Evolutionary conservation across 2,113 vertebrate species (phyloP).

Genomic region (Oreochromis spilurus): DNA sequence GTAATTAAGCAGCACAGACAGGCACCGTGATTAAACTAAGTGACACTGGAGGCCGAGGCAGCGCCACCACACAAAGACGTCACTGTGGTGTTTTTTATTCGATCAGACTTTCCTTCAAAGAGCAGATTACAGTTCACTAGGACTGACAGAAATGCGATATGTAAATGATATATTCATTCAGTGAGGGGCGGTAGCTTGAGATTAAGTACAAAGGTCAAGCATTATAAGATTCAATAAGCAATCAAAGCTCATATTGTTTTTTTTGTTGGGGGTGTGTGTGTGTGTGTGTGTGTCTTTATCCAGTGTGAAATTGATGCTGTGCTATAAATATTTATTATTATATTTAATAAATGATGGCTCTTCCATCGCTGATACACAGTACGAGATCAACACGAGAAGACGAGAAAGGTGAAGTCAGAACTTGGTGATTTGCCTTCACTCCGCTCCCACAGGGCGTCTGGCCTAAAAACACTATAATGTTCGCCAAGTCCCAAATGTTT

Average conservation of each 20-base stretch:
- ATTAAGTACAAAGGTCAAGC: not conserved
- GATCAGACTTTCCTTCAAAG: not conserved
- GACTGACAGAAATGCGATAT: not conserved
- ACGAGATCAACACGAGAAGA: not conserved
- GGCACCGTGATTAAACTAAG: slow-evolving; percentile 40
- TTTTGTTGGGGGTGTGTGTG: not conserved
- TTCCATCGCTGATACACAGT: not conserved
- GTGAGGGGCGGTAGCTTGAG: not conserved
- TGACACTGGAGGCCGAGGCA: not conserved
- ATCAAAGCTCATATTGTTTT: not conserved
- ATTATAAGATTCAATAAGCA: not conserved
- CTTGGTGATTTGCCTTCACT: not conserved
- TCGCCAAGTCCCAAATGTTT: not conserved
- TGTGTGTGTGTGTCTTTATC: not conserved
- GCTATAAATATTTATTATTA: not conserved
- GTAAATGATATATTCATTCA: not conserved
- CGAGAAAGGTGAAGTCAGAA: not conserved
- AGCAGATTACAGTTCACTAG: not conserved
- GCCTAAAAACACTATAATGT: not conserved
- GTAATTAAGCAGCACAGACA: slow-evolving; percentile 56
- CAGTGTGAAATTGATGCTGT: not conserved
- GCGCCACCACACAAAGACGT: not conserved
- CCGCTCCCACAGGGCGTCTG: not conserved
- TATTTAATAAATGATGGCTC: not conserved
- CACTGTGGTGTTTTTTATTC: not conserved